Evolutionary conservation across 1,140 invertebrate species (phyloP), one percentile per base, ranked within the genome.

Genomic region (Pogonomyrmex californicus): DNA sequence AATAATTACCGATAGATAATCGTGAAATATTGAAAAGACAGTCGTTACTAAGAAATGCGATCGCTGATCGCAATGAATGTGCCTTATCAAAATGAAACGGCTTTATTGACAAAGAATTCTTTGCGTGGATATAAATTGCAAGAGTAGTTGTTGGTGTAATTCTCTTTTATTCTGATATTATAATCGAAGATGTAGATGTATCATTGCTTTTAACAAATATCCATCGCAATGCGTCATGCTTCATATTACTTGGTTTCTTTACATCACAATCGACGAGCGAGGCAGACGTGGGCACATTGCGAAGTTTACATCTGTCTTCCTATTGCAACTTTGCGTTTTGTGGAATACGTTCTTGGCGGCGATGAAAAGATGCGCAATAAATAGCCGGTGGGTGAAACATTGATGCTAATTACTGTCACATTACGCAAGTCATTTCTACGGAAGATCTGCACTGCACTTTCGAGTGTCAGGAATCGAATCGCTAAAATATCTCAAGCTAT

Each of bases 391-490:
- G 75, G 41, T 78, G 41, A 77, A 44, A 63, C 75, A 56, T 36
- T 78, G 30, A 78, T 78, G 58, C 44, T 78, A 78, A 78, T 78
- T 78, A 78, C 41, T 78, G 58, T 65, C 75, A 78, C 30, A 30
- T 78, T 78, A 33, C 41, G 65, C 41, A n/a, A 41, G 75, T 78
- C 75, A 65, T 49, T 77, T 36, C 33, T 78, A 78, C 17, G 30
- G 2, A 63, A 30, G 17, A 5, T 65, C 41, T 63, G 44, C 17
- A 14, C 41, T 63, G 44, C 17, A 14, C 12, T 33, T 14, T 36
- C 38, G 23, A 30, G 30, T 30, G 17, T 49, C 58, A 44, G 60
- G 36, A 78, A 36, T 63, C 41, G 41, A 38, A 30, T 47, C 41
- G 33, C 30, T 36, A 78, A 65, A 78, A 65, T 78, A 78, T 78